Evolutionary conservation across 2,113 vertebrate species (phyloP).

Genomic region (Anhinga rufa): DNA sequence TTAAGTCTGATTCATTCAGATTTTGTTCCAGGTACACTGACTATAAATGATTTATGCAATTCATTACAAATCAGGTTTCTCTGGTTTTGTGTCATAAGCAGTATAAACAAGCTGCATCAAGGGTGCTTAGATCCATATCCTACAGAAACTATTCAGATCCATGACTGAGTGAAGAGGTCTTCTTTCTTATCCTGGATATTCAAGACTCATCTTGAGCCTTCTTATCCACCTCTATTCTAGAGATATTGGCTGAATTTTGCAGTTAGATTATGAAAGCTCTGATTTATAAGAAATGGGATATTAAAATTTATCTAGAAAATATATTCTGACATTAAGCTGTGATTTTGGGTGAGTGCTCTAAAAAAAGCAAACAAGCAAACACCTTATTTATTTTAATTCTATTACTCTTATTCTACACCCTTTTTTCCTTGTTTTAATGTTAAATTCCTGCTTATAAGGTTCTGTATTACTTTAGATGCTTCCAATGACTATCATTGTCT

Average conservation of each 20-base stretch:
- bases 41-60: neutral
- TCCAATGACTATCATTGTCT: neutral
- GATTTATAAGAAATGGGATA: neutral
- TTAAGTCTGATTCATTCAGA: neutral
- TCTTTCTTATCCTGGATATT: neutral
- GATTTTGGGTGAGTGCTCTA: neutral
- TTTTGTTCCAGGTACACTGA: neutral
- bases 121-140: neutral
- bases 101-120: neutral
- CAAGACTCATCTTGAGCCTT: neutral
- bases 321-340: neutral
- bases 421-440: neutral
- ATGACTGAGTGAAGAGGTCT: neutral
- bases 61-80: neutral
- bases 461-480: neutral
- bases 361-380: neutral
- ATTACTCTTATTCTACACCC: neutral
- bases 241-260: neutral
- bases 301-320: neutral
- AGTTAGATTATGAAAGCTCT: neutral
- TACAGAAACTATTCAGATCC: neutral
- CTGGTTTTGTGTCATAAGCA: neutral
- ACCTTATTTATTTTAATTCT: neutral
- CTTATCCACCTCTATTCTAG: neutral
- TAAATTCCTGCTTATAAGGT: neutral